These are phyloP conservation scores for Tetropium fuscum DNA, from an alignment of 2,888 invertebrate species.

Conservation along the genomic window DNA sequence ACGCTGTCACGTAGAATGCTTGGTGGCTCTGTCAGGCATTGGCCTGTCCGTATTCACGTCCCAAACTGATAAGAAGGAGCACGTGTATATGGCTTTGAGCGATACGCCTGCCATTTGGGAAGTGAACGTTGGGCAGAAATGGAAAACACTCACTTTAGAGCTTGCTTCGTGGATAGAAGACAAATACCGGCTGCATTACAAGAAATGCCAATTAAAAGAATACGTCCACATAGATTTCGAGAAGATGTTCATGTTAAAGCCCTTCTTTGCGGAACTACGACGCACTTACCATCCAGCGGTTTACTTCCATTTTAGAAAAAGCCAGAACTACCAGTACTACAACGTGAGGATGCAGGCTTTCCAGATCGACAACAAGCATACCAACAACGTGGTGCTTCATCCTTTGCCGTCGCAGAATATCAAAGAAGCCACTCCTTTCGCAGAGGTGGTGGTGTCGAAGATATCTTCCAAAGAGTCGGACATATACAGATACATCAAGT, in stretches of 20 bases:
- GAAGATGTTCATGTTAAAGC: conserved; percentile 89
- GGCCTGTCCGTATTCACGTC: conserved; percentile 72
- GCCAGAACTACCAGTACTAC: conserved; percentile 75
- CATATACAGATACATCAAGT: conserved; percentile 73
- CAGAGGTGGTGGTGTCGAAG: conserved; percentile 71
- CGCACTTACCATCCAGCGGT: conserved; percentile 80
- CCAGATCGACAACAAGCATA: conserved; percentile 77
- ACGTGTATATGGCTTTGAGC: conserved; percentile 75
- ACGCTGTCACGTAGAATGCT: conserved; percentile 75
- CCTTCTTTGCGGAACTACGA: conserved; percentile 83
- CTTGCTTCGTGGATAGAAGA: conserved; percentile 86
- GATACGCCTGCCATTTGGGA: conserved; percentile 85
- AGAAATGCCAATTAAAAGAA: conserved; percentile 81
- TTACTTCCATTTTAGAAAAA: conserved; percentile 80
- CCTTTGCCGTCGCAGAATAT: conserved; percentile 68
- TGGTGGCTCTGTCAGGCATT: conserved; percentile 76
- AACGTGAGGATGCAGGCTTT: conserved; percentile 76
- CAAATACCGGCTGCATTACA: conserved; percentile 77
- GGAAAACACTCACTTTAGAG: conserved; percentile 83
- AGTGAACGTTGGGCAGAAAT: conserved; percentile 81
- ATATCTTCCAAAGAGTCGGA: conserved; percentile 67
- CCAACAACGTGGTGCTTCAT: conserved; percentile 57
- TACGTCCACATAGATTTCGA: conserved; percentile 84
- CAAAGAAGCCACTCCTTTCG: conserved; percentile 72
- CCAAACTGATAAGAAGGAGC: conserved; percentile 69